Conservation (phyloP, 2,113 vertebrate species). For the Catagonus wagneri region DNA sequence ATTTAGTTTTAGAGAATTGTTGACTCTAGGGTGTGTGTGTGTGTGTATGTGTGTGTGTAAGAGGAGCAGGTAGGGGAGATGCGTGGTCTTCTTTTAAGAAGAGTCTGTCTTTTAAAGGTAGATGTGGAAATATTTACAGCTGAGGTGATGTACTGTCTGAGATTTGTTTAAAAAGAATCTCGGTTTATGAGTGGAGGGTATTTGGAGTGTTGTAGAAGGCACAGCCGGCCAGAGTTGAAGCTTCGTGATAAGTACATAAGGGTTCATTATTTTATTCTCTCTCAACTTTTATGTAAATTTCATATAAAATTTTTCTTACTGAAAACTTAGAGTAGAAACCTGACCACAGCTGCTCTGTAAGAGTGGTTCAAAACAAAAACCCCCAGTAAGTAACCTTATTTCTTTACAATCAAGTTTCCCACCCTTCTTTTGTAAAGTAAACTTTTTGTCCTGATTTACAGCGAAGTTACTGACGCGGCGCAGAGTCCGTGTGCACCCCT, state of each 20-base stretch:
- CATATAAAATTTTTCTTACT: slow-evolving; percentile 1
- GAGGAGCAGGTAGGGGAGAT: too few species aligned
- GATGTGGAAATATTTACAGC: not conserved
- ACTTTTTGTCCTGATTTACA: not conserved
- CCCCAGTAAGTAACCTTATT: not conserved
- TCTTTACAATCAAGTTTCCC: not conserved
- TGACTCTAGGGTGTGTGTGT: not conserved
- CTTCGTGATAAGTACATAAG: not conserved
- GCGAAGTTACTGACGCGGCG: not conserved
- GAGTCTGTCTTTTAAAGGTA: not conserved
- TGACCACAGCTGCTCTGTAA: not conserved
- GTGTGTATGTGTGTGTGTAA: too few species aligned
- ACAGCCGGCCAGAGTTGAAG: not conserved
- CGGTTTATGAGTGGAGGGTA: not conserved
- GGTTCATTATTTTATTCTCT: not conserved
- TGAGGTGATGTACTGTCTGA: not conserved
- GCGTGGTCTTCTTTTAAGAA: not conserved
- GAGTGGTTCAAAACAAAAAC: not conserved
- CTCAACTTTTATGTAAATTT: not conserved
- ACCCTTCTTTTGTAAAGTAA: not conserved
- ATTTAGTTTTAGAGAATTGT: slow-evolving; percentile 27
- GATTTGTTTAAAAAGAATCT: not conserved
- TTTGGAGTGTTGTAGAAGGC: not conserved
- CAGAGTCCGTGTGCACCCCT: not conserved
- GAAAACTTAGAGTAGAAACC: slow-evolving; percentile 40